Evolutionary conservation across 2,113 vertebrate species (phyloP).

Genomic region (Antigone vipio): DNA sequence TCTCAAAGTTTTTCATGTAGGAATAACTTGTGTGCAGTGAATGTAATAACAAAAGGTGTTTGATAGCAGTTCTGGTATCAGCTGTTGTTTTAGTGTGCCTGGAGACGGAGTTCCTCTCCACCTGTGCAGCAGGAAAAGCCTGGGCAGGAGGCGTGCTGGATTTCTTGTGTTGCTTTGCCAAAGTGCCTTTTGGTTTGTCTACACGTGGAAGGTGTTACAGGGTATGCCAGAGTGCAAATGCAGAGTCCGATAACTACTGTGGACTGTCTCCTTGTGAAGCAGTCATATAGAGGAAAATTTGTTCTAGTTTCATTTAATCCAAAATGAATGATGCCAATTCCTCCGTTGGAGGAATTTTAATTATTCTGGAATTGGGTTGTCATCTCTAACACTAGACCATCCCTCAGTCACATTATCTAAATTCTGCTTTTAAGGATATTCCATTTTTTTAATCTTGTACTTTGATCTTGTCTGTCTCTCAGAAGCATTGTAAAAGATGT

Average conservation of each 20-base stretch:
- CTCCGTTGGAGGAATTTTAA: background rate
- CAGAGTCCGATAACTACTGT: background rate
- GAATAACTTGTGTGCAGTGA: background rate
- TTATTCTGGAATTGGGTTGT: background rate
- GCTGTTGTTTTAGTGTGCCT: background rate
- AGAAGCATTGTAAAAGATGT: background rate
- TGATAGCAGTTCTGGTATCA: background rate
- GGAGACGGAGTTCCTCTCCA: background rate
- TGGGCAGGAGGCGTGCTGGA: background rate
- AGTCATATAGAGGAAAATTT: background rate
- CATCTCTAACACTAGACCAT: background rate
- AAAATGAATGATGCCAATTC: background rate
- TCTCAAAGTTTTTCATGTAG: background rate
- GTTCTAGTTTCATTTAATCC: background rate
- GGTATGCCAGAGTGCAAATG: background rate
- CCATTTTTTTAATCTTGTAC: background rate
- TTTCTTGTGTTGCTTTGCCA: background rate
- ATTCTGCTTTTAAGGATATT: background rate
- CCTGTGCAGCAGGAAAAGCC: background rate
- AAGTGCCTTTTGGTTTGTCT: conserved; percentile 48
- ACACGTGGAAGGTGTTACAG: background rate
- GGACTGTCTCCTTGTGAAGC: background rate
- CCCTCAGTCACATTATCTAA: background rate
- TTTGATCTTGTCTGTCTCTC: background rate
- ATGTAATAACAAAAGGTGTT: background rate